Base-by-base conservation (phyloP, 2,888 invertebrate genomes). In the Eilema depressum region DNA sequence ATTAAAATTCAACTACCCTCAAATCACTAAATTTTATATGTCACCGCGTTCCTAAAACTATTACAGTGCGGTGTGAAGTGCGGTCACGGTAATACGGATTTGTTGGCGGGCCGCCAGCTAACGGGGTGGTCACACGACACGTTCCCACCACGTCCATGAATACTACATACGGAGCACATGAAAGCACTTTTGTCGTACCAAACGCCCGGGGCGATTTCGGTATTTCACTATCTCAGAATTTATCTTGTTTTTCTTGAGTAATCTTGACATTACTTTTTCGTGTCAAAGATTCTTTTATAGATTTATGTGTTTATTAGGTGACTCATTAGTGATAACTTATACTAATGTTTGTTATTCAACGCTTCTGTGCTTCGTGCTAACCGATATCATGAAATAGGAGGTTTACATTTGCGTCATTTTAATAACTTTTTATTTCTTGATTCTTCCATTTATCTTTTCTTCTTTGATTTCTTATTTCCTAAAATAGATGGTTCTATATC, bases 51-150 rank as follows among this genome's bases (percentile, higher is more conserved):
- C 66, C 26, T 73, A 66, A 69, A 63, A 63, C 66, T 26, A 66
- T 70, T 83, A 83, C 84, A 74, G 63, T 72, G 53, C 85, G 75
- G 88, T 90, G 87, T 91, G 83, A 91, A 76, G 75, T 71, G 73
- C 65, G 74, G 79, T 75, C 70, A 75, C 80, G 79, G 82, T 86
- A 86, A 87, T 89, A 86, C 84, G 86, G 86, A 85, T 86, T 84
- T 82, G 87, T 85, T 93, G 93, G 93, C 92, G 83, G 83, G 75
- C 83, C 86, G 93, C 93, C 93, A 93, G 83, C 85, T 75, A 76
- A 77, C 76, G 70, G 75, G 75, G 81, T 79, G 81, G 82, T 78
- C 75, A 82, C 82, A 79, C 68, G 70, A 75, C 78, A 80, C 75
- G 80, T 77, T 66, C 30, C 69, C 69, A 69, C 63, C 30, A 53